Percentiles rank a stretch among this genome's conserved stretches.
Evolutionary conservation across 2,113 vertebrate species (phyloP).

Genomic region (Conger conger): DNA sequence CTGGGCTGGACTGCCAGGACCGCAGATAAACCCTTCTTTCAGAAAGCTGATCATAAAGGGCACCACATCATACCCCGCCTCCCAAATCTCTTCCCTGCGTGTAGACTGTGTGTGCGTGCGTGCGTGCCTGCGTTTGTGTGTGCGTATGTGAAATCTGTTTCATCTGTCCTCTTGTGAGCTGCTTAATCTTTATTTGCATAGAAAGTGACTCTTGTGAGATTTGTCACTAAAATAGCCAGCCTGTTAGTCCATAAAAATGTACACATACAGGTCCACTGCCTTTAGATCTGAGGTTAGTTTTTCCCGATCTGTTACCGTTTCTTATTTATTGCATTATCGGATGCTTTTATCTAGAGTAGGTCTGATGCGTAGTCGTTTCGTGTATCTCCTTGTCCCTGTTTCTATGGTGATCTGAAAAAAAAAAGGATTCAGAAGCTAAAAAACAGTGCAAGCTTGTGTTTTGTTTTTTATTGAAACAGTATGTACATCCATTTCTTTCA

Average conservation of each 20-base stretch:
- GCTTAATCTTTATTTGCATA: not conserved
- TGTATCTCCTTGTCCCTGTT: not conserved
- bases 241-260: not conserved
- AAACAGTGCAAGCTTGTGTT: constrained; percentile 68
- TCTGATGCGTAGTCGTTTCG: not conserved
- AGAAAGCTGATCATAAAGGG: constrained; percentile 49
- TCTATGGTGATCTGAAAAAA: constrained; percentile 9
- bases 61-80: constrained; percentile 36
- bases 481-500: constrained; percentile 90
- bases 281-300: not conserved
- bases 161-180: not conserved
- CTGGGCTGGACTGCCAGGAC: not conserved
- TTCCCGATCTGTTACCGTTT: not conserved
- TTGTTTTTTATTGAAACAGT: constrained; percentile 81
- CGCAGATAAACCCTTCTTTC: constrained; percentile 13
- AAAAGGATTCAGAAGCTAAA: constrained; percentile 30
- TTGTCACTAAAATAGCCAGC: not conserved
- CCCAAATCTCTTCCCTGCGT: not conserved
- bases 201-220: not conserved
- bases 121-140: not conserved
- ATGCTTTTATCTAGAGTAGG: not conserved
- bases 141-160: not conserved
- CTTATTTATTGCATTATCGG: not conserved
- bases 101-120: not conserved
- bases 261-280: too few relatives aligned